Base-by-base conservation (phyloP, 2,888 invertebrate genomes). In the Cotesia congregata region DNA sequence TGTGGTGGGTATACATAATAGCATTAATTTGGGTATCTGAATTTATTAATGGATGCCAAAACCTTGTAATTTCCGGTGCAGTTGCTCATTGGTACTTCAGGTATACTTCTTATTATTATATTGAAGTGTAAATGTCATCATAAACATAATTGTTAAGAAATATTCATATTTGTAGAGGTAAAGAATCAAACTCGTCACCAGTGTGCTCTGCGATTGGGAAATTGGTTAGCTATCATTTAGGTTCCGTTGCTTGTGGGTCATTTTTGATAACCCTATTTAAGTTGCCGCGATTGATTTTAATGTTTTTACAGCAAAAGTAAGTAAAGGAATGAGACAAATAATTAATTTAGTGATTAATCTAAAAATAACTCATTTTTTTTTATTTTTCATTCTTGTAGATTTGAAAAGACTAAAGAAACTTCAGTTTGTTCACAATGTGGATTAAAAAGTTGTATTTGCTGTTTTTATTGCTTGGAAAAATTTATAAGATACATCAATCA, bases 31-130 rank as follows among this genome's bases (percentile, higher is more conserved):
- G 98, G 98, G 94, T 95, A 9, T 94, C 96, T 39, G 98, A 98
- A 91, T 98, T 98, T 88, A 97, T 98, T 83, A 94, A 97, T 83
- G 97, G 96, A 12, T 97, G 97, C 86, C 97, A 98, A 88, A 96
- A 97, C 88, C 96, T 98, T 93, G 95, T 97, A 1, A 94, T 98
- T 79, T 96, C 98, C 17, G 97, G 97, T 9, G 94, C 98, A 20
- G 97, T 98, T 0, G 96, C 97, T 0, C 94, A 94, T 84, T 98
- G 98, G 98, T 98, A 97, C 89, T 98, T 98, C 83, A 93, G 94
- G 95, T 95, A 89, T 50, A 80, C 75, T 38, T 50, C 38, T 65
- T 77, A 41, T 4, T 68, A 41, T 9, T 39, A 39, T 70, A 41
- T 62, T 12, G 15, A 4, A 41, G 7, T 7, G 50, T 60, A 67